Conservation (phyloP, 2,797 vertebrate genomes). For the Masticophis lateralis region DNA sequence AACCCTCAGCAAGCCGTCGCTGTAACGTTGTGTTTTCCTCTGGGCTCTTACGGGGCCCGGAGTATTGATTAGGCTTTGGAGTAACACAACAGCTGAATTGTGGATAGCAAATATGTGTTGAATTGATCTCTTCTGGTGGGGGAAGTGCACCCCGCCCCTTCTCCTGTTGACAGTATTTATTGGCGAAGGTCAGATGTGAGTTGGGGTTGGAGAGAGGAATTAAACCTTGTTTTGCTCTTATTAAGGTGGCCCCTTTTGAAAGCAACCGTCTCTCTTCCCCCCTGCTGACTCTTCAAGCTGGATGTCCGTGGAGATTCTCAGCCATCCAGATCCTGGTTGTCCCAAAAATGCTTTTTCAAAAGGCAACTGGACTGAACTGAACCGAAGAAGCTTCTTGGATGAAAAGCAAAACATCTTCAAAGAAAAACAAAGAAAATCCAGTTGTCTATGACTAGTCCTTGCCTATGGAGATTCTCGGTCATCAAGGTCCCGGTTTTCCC, state of each 20-base stretch:
- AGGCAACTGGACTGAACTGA: too few species aligned
- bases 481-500: too few species aligned
- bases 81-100: slow-evolving; percentile 84
- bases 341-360: too few species aligned
- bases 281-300: slow-evolving; percentile 54
- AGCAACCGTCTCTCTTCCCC: slow-evolving; percentile 57
- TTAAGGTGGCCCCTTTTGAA: slow-evolving; percentile 63
- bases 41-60: slow-evolving; percentile 69
- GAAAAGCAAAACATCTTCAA: too few species aligned
- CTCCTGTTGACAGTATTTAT: slow-evolving; percentile 76
- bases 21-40: slow-evolving; percentile 66
- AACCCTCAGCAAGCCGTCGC: slow-evolving; percentile 71
- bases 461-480: too few species aligned
- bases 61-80: slow-evolving; percentile 85
- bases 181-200: slow-evolving; percentile 57
- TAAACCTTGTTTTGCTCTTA: slow-evolving; percentile 45
- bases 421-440: too few species aligned
- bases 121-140: slow-evolving; percentile 82
- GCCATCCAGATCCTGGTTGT: too few species aligned
- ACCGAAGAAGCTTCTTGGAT: too few species aligned
- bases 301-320: background rate
- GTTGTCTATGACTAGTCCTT: too few species aligned
- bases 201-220: slow-evolving; percentile 42
- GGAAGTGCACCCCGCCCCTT: slow-evolving; percentile 56
- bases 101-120: slow-evolving; percentile 84